phyloP scores from a whole-genome alignment of 2,888 invertebrate genomes.

The Lysandra coridon region DNA sequence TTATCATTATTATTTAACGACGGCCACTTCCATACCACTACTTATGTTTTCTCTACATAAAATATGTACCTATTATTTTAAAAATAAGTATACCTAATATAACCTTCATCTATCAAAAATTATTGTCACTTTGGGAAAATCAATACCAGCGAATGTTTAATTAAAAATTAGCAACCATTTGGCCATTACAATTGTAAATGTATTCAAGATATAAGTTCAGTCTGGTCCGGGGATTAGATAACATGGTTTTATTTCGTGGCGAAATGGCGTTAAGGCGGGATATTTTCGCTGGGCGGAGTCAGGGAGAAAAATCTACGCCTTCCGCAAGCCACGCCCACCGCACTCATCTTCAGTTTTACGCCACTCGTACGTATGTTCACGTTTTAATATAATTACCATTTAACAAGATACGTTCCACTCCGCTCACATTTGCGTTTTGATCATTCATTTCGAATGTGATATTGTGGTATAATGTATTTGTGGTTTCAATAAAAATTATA shows the following conservation, averaged over 20 bases:
- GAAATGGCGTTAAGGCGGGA: conserved; percentile 69
- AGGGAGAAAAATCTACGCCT: conserved; percentile 73
- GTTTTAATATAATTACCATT: conserved; percentile 40
- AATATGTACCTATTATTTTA: too few relatives aligned
- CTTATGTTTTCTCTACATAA: too few relatives aligned
- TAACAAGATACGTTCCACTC: conserved; percentile 31
- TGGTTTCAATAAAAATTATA: not conserved
- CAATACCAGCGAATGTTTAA: not conserved
- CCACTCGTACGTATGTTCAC: conserved; percentile 51
- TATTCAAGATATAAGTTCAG: conserved; percentile 22
- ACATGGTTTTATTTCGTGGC: conserved; percentile 38
- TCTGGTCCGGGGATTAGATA: conserved; percentile 24
- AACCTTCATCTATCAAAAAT: not conserved
- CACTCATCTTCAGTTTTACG: conserved; percentile 56
- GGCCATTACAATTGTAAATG: conserved; percentile 13
- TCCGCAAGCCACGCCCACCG: conserved; percentile 65
- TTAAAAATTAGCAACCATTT: not conserved
- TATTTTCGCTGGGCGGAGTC: conserved; percentile 73
- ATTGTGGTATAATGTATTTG: not conserved
- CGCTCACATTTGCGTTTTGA: conserved; percentile 18
- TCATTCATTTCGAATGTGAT: not conserved
- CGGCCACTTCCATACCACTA: too few relatives aligned
- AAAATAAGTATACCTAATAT: too few relatives aligned
- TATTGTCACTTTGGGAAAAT: not conserved
- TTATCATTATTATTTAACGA: too few relatives aligned